Evolutionary conservation across 2,113 vertebrate genomes (phyloP).

Genomic region (Columbina picui): DNA sequence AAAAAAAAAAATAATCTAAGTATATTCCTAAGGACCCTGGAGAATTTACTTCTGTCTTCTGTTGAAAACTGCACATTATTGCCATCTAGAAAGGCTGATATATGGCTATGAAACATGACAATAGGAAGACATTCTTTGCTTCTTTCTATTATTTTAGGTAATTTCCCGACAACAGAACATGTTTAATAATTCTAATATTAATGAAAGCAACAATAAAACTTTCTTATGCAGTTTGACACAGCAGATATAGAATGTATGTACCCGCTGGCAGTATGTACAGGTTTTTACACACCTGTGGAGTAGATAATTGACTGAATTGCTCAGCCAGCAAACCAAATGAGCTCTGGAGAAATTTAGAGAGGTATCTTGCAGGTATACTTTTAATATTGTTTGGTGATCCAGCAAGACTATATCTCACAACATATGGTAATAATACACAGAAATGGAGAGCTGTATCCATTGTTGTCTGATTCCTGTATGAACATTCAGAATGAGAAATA

Average conservation of each 20-base stretch:
- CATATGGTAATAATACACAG: background rate
- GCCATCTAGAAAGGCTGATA: background rate
- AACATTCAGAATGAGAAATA: background rate
- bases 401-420: background rate
- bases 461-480: background rate
- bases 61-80: background rate
- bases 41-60: constrained; percentile 20
- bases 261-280: background rate
- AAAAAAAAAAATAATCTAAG: background rate
- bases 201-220: background rate
- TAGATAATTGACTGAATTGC: constrained; percentile 8
- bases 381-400: background rate
- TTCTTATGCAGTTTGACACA: background rate
- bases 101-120: background rate
- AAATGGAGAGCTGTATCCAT: background rate
- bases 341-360: background rate
- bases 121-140: background rate
- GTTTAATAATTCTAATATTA: background rate
- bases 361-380: background rate
- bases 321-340: background rate
- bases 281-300: background rate
- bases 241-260: background rate
- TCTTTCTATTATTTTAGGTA: background rate
- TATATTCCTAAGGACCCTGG: background rate
- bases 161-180: background rate